Percentiles rank a stretch among this genome's conserved stretches.
Conservation (phyloP, 2,888 invertebrate genomes). For the Drosophila stalkeri region DNA sequence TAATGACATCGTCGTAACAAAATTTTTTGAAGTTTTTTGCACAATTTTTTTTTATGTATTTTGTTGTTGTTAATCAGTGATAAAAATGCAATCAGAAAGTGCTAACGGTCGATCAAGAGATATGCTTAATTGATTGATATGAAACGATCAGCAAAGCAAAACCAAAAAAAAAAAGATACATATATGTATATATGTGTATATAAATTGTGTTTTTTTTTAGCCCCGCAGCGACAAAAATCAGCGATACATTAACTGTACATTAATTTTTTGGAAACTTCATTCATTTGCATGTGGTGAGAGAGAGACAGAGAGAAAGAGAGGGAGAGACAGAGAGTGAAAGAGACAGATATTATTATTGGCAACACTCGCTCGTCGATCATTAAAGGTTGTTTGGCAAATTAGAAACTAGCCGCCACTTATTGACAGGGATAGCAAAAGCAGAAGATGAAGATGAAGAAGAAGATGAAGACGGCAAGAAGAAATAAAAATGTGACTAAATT, state of each 20-base stretch:
- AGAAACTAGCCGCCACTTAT: conserved; percentile 52
- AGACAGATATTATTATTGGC: conserved; percentile 16
- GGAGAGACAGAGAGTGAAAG: not conserved
- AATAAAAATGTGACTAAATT: conserved; percentile 17
- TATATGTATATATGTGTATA: too few relatives aligned
- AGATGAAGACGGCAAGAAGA: not conserved
- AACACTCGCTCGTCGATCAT: conserved; percentile 41
- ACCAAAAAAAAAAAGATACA: not conserved
- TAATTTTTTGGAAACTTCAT: conserved; percentile 25
- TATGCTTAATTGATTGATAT: conserved; percentile 63
- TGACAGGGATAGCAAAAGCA: conserved; percentile 28
- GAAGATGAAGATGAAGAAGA: not conserved
- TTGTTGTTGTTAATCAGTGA: conserved; percentile 37
- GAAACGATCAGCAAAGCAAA: conserved; percentile 46
- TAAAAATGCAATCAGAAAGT: conserved; percentile 65
- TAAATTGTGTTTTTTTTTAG: conserved; percentile 26
- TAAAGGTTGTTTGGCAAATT: conserved; percentile 60
- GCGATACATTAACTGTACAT: conserved; percentile 48
- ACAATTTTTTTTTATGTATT: conserved; percentile 35
- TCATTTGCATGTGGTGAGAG: conserved; percentile 33
- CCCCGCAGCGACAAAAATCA: conserved; percentile 40
- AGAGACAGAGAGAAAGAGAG: not conserved
- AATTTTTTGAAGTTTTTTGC: conserved; percentile 12
- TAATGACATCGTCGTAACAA: conserved; percentile 6
- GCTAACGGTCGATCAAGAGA: conserved; percentile 57